Conservation (phyloP, 2,797 vertebrate genomes). For the Spinus olivaceus region DNA sequence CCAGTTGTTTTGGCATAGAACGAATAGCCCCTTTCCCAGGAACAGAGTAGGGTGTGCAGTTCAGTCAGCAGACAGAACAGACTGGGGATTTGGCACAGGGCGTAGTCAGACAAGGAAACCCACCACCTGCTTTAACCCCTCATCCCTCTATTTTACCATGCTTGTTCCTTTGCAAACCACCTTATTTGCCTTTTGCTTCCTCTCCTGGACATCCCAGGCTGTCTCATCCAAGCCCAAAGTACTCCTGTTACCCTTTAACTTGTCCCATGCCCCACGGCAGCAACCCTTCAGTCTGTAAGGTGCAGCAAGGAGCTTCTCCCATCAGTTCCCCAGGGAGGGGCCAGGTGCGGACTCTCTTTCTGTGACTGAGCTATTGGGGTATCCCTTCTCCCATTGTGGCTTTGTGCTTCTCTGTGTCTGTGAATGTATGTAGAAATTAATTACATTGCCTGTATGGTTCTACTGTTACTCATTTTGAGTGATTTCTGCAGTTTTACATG, state of each 20-base stretch:
- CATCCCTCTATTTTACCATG: background rate
- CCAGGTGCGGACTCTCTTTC: fast-evolving
- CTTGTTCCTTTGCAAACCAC: background rate
- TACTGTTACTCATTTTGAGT: background rate
- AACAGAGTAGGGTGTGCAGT: background rate
- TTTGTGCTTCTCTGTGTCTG: background rate
- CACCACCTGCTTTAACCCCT: background rate
- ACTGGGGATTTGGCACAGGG: background rate
- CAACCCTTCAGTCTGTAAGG: background rate
- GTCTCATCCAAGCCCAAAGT: background rate
- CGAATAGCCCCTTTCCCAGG: fast-evolving
- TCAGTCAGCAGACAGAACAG: background rate
- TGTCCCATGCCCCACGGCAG: background rate
- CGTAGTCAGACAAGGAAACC: background rate
- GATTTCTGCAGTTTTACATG: background rate
- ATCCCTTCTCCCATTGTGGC: background rate
- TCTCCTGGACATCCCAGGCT: fast-evolving
- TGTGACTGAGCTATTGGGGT: fast-evolving
- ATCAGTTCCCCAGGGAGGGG: background rate
- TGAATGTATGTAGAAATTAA: background rate
- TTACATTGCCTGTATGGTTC: background rate
- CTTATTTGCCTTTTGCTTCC: background rate
- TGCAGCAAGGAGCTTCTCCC: background rate
- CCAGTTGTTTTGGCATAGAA: background rate
- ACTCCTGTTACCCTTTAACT: fast-evolving